phyloP scores from a whole-genome alignment of 2,888 invertebrate species.

The Diaprepes abbreviatus region DNA sequence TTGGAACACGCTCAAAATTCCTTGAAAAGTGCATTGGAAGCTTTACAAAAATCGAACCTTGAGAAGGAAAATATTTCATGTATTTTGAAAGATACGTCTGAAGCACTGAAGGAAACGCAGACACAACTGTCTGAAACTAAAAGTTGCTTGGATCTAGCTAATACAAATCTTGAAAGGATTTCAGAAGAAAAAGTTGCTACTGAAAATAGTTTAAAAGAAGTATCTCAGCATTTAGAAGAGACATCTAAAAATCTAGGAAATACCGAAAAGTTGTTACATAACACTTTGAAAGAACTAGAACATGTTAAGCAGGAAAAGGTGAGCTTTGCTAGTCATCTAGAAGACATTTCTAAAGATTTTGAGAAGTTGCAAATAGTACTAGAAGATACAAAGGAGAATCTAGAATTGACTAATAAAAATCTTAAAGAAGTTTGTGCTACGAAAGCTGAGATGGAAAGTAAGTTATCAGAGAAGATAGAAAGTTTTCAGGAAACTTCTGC shows the following conservation, averaged over 20 bases:
- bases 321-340: neutral
- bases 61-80: neutral
- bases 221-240: neutral
- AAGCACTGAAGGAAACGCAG: neutral
- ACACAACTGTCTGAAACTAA: neutral
- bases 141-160: neutral
- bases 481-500: neutral
- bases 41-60: neutral
- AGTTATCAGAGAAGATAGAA: neutral
- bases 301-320: neutral
- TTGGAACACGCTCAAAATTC: neutral
- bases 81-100: neutral
- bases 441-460: neutral
- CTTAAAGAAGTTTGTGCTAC: neutral
- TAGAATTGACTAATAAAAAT: neutral
- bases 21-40: neutral
- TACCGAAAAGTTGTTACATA: neutral
- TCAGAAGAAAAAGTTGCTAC: neutral
- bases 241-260: conserved; percentile 6
- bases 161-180: neutral
- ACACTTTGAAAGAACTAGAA: neutral
- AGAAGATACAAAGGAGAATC: neutral
- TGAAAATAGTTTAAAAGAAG: conserved; percentile 2
- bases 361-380: neutral
- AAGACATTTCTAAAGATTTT: neutral